These are phyloP conservation scores for Coptotermes formosanus DNA, from an alignment of 1,140 invertebrate genomes.

Conservation along the genomic window DNA sequence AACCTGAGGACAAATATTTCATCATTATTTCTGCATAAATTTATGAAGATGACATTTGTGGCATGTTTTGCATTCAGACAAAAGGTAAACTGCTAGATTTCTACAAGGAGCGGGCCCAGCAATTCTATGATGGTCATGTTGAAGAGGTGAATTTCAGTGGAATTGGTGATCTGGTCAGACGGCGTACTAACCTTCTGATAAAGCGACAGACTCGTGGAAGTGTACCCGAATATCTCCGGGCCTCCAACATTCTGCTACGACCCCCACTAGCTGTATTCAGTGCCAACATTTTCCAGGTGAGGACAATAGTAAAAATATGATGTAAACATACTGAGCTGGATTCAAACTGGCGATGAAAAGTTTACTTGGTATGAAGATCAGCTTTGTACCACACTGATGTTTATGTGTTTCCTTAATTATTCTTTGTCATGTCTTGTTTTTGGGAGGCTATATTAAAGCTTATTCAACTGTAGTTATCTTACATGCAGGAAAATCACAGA, in stretches of 20 bases:
- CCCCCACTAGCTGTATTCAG: conserved; percentile 74
- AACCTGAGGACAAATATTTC: too few species aligned
- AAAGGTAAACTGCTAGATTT: conserved; percentile 78
- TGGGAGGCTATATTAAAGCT: too few species aligned
- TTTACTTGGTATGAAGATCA: too few species aligned
- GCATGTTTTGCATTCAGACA: conserved; percentile 40
- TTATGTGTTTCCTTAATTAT: too few species aligned
- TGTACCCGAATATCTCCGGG: conserved; percentile 71
- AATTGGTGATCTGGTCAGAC: conserved; percentile 71
- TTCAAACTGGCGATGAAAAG: too few species aligned
- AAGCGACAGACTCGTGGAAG: conserved; percentile 75
- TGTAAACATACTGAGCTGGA: too few species aligned
- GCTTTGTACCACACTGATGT: too few species aligned
- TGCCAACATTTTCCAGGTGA: conserved; percentile 73
- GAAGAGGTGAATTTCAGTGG: conserved; percentile 79
- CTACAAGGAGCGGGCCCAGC: conserved; percentile 80
- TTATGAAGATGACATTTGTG: neutral
- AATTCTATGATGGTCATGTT: conserved; percentile 81
- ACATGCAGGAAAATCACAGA: too few species aligned
- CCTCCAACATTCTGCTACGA: conserved; percentile 64
- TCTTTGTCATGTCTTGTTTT: too few species aligned
- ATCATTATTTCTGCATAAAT: too few species aligned
- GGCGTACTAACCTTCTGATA: conserved; percentile 73
- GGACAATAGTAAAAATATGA: too few species aligned
- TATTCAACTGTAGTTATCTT: too few species aligned